Base-by-base conservation (phyloP, 1,140 invertebrate genomes). In the Dreissena polymorpha region DNA sequence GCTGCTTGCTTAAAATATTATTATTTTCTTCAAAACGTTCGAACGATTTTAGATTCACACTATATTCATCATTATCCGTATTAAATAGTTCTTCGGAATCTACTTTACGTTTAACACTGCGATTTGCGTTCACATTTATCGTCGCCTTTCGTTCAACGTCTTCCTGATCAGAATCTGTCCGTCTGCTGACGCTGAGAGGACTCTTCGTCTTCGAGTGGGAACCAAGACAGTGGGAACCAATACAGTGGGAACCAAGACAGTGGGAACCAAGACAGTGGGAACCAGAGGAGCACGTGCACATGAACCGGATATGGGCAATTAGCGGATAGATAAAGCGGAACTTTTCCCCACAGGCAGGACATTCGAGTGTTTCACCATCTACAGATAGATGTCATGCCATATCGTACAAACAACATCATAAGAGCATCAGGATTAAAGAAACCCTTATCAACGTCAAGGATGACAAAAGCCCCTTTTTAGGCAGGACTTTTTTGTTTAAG, bases 241-340 rank as follows among this genome's bases (percentile, higher is more conserved):
- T n/a, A n/a, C n/a, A n/a, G n/a, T n/a, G n/a, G n/a, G 55, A 13
- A 57, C n/a, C 13, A 13, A 57, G 55, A n/a, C 13, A 13, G 13
- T 57, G 55, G 13, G 55, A 57, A 13, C 13, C 13, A n/a, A 57
- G n/a, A n/a, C 16, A 60, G 21, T 23, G 6, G 3, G 57, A n/a
- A 23, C 57, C 21, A 2, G 16, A 3, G 16, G 57, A 60, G 10
- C 57, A 18, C 16, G 16, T 83, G 78, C 92, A 92, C 73, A 88
- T 88, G 78, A 92, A 92, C 57, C 89, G 86, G 60, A 90, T 80
- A 82, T 92, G 92, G 12, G 92, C 91, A 64, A 90, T 87, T 21
- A 92, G 71, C 21, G 89, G 85, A 85, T 87, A 91, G 0, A 88
- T 86, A 55, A 89, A 89, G 16, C 89, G 86, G 74, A 91, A 92